Evolutionary conservation across 2,888 invertebrate genomes (phyloP).

Genomic region (Oeneis ivallda): DNA sequence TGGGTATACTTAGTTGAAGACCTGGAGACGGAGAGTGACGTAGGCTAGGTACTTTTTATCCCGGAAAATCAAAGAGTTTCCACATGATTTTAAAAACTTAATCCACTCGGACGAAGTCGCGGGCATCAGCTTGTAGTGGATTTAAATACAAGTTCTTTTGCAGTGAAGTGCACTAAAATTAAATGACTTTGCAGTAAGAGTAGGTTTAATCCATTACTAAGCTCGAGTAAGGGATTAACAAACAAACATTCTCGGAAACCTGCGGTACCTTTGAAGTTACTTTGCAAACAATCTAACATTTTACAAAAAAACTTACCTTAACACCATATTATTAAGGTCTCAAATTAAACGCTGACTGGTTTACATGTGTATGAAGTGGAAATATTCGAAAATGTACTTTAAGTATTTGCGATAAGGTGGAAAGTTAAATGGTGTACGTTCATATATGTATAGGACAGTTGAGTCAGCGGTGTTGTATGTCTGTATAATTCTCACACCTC

Average conservation of each 20-base stretch:
- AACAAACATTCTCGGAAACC: slow-evolving; percentile 33
- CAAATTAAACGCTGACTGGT: neutral
- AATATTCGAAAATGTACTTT: neutral
- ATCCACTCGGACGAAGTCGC: too few species aligned
- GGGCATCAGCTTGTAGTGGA: too few species aligned
- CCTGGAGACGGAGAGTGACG: too few species aligned
- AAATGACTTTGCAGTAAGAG: too few species aligned
- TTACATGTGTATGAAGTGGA: neutral
- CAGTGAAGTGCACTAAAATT: too few species aligned
- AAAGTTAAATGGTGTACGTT: neutral
- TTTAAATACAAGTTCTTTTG: too few species aligned
- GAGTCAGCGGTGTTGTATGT: slow-evolving; percentile 35
- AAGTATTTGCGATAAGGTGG: neutral
- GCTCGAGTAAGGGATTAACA: neutral
- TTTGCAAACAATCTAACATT: neutral
- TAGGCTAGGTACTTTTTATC: too few species aligned
- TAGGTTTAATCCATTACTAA: too few species aligned
- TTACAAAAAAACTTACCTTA: neutral
- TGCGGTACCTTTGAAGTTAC: slow-evolving; percentile 31
- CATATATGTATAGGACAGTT: slow-evolving; percentile 9
- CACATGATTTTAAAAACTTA: too few species aligned
- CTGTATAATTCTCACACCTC: slow-evolving; percentile 34
- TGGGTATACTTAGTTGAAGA: too few species aligned
- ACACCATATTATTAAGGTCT: neutral
- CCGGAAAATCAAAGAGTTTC: too few species aligned